These are phyloP conservation scores for Pterostichus niger DNA, from an alignment of 2,888 invertebrate species.

Conservation along the genomic window DNA sequence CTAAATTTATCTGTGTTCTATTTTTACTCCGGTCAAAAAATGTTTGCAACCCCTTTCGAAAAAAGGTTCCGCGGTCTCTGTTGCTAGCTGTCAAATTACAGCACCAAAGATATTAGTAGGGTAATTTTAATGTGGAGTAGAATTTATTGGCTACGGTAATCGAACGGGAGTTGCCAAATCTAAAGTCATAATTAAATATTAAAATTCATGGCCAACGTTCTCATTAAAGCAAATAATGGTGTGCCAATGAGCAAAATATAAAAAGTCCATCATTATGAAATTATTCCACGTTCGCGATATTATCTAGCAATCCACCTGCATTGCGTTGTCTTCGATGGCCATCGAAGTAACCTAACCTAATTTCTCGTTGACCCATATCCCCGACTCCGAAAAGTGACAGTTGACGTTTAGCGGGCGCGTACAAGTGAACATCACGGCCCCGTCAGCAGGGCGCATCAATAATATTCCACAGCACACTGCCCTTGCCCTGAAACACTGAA, in stretches of 20 bases:
- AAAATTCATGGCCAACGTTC: too few species aligned
- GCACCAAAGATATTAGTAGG: too few species aligned
- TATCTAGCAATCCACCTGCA: not conserved
- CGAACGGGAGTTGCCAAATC: too few species aligned
- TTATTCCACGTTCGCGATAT: not conserved
- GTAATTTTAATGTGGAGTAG: too few species aligned
- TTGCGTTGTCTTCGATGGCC: constrained; percentile 29
- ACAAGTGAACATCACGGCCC: constrained; percentile 5
- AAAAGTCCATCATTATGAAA: not conserved
- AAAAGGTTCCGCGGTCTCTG: too few species aligned
- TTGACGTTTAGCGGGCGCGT: constrained; percentile 45
- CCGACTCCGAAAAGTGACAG: constrained; percentile 51
- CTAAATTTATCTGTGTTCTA: too few species aligned
- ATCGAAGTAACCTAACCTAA: constrained; percentile 42
- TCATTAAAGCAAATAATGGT: too few species aligned
- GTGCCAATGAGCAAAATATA: not conserved
- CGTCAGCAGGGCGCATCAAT: constrained; percentile 15
- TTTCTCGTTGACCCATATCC: constrained; percentile 60
- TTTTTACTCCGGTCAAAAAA: too few species aligned
- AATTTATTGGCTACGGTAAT: too few species aligned
- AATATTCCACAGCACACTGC: constrained; percentile 31
- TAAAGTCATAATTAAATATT: too few species aligned
- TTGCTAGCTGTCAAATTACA: too few species aligned
- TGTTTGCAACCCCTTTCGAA: too few species aligned
- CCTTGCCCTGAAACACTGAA: not conserved